Evolutionary conservation across 2,113 vertebrate species (phyloP).

Genomic region (Myrmophylax atrothorax): DNA sequence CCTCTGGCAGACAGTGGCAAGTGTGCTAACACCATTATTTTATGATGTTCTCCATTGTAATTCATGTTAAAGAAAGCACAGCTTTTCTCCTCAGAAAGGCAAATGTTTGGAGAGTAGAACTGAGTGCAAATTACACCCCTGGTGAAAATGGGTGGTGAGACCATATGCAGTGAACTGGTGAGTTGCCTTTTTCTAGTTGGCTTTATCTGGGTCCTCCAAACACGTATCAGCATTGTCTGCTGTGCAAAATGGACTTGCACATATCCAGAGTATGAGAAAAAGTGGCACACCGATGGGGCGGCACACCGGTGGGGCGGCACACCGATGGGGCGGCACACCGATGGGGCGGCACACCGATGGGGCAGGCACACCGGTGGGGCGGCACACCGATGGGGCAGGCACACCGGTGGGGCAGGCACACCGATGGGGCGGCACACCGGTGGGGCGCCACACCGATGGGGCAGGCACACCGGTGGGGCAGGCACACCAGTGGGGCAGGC

Average conservation of each 20-base stretch:
- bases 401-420: too few relatives aligned
- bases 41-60: not conserved
- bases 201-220: not conserved
- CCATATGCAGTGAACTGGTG: not conserved
- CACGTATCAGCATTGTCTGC: not conserved
- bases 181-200: not conserved
- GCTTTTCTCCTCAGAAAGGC: not conserved
- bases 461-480: too few relatives aligned
- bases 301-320: not conserved
- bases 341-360: not conserved
- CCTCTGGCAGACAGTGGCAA: not conserved
- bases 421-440: not conserved
- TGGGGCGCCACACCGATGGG: not conserved
- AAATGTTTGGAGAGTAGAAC: not conserved
- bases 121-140: not conserved
- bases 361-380: not conserved
- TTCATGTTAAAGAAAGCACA: not conserved
- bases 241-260: not conserved
- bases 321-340: not conserved
- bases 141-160: not conserved
- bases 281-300: not conserved
- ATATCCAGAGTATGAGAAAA: not conserved
- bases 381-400: too few relatives aligned
- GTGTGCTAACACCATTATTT: not conserved
- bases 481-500: too few relatives aligned